Evolutionary conservation across 1,140 invertebrate genomes (phyloP), one percentile per base, ranked within the genome.

Genomic region (Cydia splendana): DNA sequence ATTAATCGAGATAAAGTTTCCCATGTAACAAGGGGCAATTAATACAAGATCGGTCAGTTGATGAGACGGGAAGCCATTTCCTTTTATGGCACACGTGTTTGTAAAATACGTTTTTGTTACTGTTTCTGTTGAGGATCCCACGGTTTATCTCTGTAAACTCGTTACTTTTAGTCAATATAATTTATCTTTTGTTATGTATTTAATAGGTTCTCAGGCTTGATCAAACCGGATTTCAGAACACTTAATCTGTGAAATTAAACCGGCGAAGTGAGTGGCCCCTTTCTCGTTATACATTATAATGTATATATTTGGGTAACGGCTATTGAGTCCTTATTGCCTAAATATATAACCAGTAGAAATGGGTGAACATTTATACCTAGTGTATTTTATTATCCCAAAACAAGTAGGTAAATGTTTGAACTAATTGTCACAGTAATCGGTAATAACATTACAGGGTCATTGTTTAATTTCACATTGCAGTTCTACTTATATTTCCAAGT

Each of bases 401-500:
- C n/a, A n/a, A 38, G 38, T 42, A 18, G 18, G 18, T 57, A 9
- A 30, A 30, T 30, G 30, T n/a, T 57, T 7, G 15, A 57, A 57
- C n/a, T 57, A 51, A 57, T 18, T 57, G 53, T 24, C 20, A 24
- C 57, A 10, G 1, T n/a, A 24, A 3, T 62, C 6, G 6, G 57
- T 12, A 42, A 7, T 42, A 42, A 42, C 38, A 9, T 42, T 2
- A 42, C 38, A 7, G 57, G 18, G 57, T 62, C n/a, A 62, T 62
- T 62, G 57, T 62, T 62, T 62, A 62, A 62, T 4, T 62, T 24
- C 57, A 24, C 57, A 62, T 62, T 20, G 20, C 57, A 62, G 57
- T 0, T 62, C 57, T 62, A 24, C 24, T 24, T 24, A 62, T 62
- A 62, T 62, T 53, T 62, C 20, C 57, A 18, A 45, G 34, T 71